Evolutionary conservation across 2,113 vertebrate species (phyloP).

Genomic region (Mohoua ochrocephala): DNA sequence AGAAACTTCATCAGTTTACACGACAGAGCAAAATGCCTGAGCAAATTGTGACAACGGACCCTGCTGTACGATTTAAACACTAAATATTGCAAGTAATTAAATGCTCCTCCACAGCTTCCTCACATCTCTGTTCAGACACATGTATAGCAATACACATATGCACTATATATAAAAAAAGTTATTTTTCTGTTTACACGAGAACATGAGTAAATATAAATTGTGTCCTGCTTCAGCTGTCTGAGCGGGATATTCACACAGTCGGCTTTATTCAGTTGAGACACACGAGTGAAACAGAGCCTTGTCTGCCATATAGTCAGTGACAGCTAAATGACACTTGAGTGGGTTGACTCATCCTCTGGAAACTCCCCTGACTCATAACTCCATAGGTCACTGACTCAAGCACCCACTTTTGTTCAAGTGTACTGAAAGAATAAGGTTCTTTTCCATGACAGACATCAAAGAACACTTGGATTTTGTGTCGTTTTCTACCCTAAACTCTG

Average conservation of each 20-base stretch:
- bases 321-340: not conserved
- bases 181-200: not conserved
- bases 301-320: not conserved
- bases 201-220: not conserved
- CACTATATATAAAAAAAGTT: not conserved
- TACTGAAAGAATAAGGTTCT: not conserved
- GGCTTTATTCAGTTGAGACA: not conserved
- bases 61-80: not conserved
- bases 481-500: not conserved
- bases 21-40: not conserved
- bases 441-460: not conserved
- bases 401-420: not conserved
- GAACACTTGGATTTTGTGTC: not conserved
- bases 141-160: not conserved
- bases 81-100: not conserved
- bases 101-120: not conserved
- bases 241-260: not conserved
- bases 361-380: not conserved
- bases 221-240: not conserved
- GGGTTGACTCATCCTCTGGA: not conserved
- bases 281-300: not conserved
- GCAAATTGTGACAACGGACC: not conserved
- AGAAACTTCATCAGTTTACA: not conserved
- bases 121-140: not conserved
- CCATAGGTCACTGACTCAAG: not conserved